phyloP scores from a whole-genome alignment of 2,888 invertebrate species.

The Norana najaformis region DNA sequence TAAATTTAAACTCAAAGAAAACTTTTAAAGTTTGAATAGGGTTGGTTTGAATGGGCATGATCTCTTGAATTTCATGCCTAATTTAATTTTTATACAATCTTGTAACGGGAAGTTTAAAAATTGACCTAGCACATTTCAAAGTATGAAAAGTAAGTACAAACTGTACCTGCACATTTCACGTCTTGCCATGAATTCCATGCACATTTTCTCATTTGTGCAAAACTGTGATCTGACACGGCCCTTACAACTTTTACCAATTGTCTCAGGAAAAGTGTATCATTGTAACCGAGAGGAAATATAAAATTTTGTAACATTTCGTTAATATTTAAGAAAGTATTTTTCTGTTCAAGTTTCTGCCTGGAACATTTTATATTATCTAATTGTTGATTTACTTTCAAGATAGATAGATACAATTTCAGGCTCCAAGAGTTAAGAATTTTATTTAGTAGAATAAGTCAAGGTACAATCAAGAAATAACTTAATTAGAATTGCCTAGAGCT shows the following conservation, averaged over 20 bases:
- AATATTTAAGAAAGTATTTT: conserved; percentile 22
- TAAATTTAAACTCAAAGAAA: no score
- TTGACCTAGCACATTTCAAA: neutral
- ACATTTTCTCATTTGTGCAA: neutral
- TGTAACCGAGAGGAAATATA: neutral
- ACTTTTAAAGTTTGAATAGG: no score
- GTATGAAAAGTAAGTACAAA: no score
- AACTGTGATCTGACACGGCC: conserved; percentile 16
- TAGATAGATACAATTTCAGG: neutral
- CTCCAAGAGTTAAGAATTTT: neutral
- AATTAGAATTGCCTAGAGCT: neutral
- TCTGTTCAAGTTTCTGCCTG: conserved; percentile 8
- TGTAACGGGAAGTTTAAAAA: neutral
- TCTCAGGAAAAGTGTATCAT: conserved; percentile 24
- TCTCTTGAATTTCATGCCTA: neutral
- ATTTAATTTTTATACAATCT: neutral
- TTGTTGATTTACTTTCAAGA: conserved; percentile 1
- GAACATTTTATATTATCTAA: neutral
- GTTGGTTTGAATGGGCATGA: no score
- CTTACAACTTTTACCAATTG: conserved; percentile 22
- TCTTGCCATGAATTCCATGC: conserved; percentile 5
- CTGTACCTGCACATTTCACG: neutral
- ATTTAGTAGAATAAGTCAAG: neutral
- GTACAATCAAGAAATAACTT: neutral
- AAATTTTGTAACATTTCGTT: conserved; percentile 19